A percentile compares a stretch with the other conserved stretches of the same genome.
Evolutionary conservation across 2,113 vertebrate genomes (phyloP).

Genomic region (human): GRCh38 chr2:118679001-118679500

Average conservation of each 20-base stretch:
- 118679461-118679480: background rate
- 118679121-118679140: background rate
- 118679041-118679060: slow-evolving; percentile 24
- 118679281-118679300: background rate
- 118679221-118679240: slow-evolving; percentile 56
- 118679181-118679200: slow-evolving; percentile 1
- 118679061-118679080: background rate
- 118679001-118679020: background rate
- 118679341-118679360: background rate
- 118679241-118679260: slow-evolving; percentile 42
- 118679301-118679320: background rate
- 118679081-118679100: slow-evolving; percentile 3
- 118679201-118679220: slow-evolving; percentile 60
- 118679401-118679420: background rate
- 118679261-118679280: background rate
- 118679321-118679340: background rate
- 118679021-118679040: slow-evolving; percentile 26
- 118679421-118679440: background rate
- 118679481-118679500: background rate
- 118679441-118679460: background rate
- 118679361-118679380: background rate
- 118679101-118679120: slow-evolving; percentile 26
- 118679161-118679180: background rate
- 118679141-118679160: background rate
- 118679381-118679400: background rate